These are phyloP conservation scores for Eupithecia subfuscata DNA, from an alignment of 2,888 invertebrate species.

Conservation along the genomic window DNA sequence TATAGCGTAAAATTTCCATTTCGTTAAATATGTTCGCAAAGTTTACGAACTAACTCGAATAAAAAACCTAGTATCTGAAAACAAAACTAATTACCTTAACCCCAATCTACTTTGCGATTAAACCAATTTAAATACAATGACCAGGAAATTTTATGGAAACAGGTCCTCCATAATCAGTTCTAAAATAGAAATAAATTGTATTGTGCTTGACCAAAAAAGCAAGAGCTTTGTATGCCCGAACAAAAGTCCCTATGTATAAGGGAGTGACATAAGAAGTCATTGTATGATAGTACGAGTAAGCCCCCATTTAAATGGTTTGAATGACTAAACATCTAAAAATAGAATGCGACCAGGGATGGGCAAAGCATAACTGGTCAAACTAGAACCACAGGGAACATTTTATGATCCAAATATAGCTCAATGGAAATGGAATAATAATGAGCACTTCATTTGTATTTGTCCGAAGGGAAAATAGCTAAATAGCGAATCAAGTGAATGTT, in stretches of 20 bases:
- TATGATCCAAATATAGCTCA: slow-evolving; percentile 63
- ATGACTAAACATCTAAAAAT: slow-evolving; percentile 75
- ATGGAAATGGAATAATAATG: slow-evolving; percentile 20
- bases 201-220: slow-evolving; percentile 22
- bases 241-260: slow-evolving; percentile 16
- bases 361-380: slow-evolving; percentile 70
- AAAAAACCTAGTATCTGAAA: neutral
- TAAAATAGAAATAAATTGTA: slow-evolving; percentile 24
- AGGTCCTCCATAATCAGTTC: slow-evolving; percentile 9
- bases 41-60: neutral
- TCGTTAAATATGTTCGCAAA: neutral
- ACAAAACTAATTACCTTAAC: neutral
- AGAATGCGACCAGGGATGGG: slow-evolving; percentile 63
- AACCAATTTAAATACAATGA: neutral
- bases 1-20: neutral
- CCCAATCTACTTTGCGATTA: neutral
- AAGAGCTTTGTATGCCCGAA: slow-evolving; percentile 29
- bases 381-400: slow-evolving; percentile 66
- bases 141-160: slow-evolving; percentile 2
- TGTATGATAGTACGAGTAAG: slow-evolving; percentile 23
- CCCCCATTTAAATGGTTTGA: slow-evolving; percentile 59
- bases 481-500: neutral
- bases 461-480: neutral
- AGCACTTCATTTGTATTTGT: neutral
- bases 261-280: neutral